Percentiles rank a stretch among this genome's conserved stretches.
These are phyloP conservation scores for Mythimna pallens DNA, from an alignment of 2,888 invertebrate genomes.

Conservation along the genomic window DNA sequence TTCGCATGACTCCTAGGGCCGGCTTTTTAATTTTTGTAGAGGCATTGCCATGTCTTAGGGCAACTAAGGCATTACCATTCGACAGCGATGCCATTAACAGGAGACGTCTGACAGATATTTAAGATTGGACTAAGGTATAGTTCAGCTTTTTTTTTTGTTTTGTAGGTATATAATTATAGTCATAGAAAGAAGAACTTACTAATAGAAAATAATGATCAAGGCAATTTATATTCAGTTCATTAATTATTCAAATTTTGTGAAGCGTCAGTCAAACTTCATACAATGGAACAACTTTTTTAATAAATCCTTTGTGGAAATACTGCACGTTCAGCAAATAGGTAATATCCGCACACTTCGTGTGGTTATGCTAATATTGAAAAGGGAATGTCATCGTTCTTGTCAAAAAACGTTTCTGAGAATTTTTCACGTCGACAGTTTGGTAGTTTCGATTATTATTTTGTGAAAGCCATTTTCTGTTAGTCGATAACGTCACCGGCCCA, in stretches of 20 bases:
- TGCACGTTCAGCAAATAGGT: constrained; percentile 16
- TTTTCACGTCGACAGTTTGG: not conserved
- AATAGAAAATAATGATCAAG: constrained; percentile 1
- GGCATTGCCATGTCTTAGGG: too few relatives aligned
- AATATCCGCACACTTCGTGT: constrained; percentile 15
- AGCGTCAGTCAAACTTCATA: constrained; percentile 14
- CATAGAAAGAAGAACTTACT: too few relatives aligned
- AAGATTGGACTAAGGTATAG: too few relatives aligned
- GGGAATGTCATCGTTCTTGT: not conserved
- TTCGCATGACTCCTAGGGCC: too few relatives aligned
- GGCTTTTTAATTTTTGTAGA: too few relatives aligned
- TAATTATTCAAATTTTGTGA: constrained; percentile 28
- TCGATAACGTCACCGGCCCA: too few relatives aligned
- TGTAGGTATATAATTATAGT: too few relatives aligned
- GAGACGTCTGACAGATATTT: too few relatives aligned
- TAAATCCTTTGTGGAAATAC: constrained; percentile 35
- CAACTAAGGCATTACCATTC: too few relatives aligned
- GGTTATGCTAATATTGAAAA: not conserved
- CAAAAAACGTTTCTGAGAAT: not conserved
- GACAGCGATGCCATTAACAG: too few relatives aligned
- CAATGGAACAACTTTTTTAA: constrained; percentile 7
- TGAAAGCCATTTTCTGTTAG: not conserved
- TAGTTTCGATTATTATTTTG: not conserved
- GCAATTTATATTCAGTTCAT: not conserved
- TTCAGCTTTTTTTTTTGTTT: too few relatives aligned